Conservation (phyloP, 2,888 invertebrate species). For the Oegoconia quadripuncta region DNA sequence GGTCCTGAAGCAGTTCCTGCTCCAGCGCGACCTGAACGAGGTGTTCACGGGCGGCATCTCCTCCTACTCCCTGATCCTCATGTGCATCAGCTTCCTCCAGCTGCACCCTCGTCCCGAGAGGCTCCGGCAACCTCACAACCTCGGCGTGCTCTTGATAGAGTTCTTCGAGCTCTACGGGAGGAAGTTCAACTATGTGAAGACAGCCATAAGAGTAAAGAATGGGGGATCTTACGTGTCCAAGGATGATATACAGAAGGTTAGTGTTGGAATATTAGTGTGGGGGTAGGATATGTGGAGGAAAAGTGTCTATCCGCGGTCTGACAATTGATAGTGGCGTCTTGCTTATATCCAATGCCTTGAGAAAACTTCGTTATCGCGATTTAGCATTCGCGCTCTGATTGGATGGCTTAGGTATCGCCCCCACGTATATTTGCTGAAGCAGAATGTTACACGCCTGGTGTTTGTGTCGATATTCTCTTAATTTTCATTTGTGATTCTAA, state of each 20-base stretch:
- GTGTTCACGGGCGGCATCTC: conserved; percentile 99
- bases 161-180: conserved; percentile 98
- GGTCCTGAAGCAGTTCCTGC: conserved; percentile 98
- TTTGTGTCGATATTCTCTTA: not conserved
- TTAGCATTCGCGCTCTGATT: not conserved
- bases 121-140: conserved; percentile 82
- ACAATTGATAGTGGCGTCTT: too few relatives aligned
- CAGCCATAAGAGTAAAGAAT: conserved; percentile 95
- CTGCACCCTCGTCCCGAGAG: conserved; percentile 92
- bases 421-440: not conserved
- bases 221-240: conserved; percentile 97
- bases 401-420: not conserved
- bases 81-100: conserved; percentile 98
- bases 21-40: conserved; percentile 98
- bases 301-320: too few relatives aligned
- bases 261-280: not conserved
- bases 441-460: not conserved
- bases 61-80: conserved; percentile 98
- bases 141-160: conserved; percentile 96
- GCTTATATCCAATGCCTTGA: too few relatives aligned
- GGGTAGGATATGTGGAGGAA: too few relatives aligned
- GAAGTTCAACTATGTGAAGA: conserved; percentile 97
- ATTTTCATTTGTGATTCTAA: not conserved
- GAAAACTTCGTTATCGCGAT: too few relatives aligned
- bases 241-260: conserved; percentile 88